Evolutionary conservation across 2,113 vertebrate genomes (phyloP), one percentile per base, ranked within the genome.

Genomic region (Oriolus oriolus): DNA sequence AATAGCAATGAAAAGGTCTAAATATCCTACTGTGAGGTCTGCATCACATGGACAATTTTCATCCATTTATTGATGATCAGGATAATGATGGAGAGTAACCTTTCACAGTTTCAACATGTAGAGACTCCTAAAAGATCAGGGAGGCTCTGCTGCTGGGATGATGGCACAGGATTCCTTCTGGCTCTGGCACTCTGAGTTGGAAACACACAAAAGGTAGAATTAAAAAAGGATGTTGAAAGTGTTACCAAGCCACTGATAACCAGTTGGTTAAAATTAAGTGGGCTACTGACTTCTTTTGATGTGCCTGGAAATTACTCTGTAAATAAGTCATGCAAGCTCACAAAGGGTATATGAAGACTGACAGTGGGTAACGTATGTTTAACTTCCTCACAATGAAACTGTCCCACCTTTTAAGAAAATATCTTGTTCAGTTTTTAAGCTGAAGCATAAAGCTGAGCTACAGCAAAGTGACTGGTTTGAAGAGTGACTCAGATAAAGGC

Each of bases 181-280:
- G 4, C 7, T 60, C 5, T 44, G 47, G 4, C 7, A 31, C 64
- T 56, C 19, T 5, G n/a, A n/a, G 1, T 0, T n/a, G 28, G 27
- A n/a, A n/a, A 64, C 5, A 41, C 6, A n/a, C 3, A 8, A 85
- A n/a, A 26, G 2, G 7, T 2, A 63, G 24, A 82, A 76, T 9
- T 9, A 21, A 68, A 50, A 44, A 14, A 33, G 2, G 5, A 22
- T 7, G 10, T 8, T 81, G 10, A 73, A 69, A 73, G 5, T 8
- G 5, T 35, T 28, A 65, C 4, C 10, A 64, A 31, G 15, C 2
- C 17, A 30, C 17, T 44, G 39, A n/a, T n/a, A n/a, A n/a, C n/a
- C n/a, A 71, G 13, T 23, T 75, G 17, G 14, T 64, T 89, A 28
- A 86, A 44, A 52, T 76, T 69, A 70, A 52, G 15, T 71, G 24